Evolutionary conservation across 2,797 vertebrate genomes (phyloP).

Genomic region (Sylvia borin): DNA sequence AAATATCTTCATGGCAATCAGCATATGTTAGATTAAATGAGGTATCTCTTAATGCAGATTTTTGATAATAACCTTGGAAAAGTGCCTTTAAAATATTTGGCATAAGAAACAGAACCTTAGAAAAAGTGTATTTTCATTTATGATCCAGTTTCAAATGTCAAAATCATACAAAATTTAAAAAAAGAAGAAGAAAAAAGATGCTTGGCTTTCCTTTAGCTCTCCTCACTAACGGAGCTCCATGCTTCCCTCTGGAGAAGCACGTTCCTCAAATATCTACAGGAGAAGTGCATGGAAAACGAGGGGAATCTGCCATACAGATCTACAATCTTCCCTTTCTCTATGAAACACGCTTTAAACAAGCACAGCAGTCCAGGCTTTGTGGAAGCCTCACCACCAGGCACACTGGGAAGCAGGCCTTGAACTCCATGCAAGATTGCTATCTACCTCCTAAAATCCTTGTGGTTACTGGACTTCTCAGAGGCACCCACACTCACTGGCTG

Average conservation of each 20-base stretch:
- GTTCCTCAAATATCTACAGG: background rate
- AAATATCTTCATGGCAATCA: constrained; percentile 18
- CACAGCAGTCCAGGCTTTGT: background rate
- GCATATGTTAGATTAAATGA: background rate
- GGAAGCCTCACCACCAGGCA: background rate
- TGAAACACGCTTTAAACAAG: background rate
- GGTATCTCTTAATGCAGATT: background rate
- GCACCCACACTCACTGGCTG: background rate
- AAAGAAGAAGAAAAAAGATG: background rate
- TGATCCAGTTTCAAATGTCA: background rate
- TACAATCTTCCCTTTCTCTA: fast-evolving
- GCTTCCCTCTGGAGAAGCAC: background rate
- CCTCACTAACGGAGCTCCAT: background rate
- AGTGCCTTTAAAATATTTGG: constrained; percentile 19
- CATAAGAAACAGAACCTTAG: background rate
- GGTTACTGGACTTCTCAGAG: background rate
- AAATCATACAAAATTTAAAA: background rate
- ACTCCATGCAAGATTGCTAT: background rate
- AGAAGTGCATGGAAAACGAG: background rate
- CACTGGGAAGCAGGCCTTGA: fast-evolving
- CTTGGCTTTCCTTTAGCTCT: background rate
- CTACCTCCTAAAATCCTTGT: background rate
- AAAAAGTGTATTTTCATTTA: background rate
- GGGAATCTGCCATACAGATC: background rate
- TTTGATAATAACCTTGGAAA: background rate